These are phyloP conservation scores for Liparis tanakae DNA, from an alignment of 2,797 vertebrate species.

Conservation along the genomic window DNA sequence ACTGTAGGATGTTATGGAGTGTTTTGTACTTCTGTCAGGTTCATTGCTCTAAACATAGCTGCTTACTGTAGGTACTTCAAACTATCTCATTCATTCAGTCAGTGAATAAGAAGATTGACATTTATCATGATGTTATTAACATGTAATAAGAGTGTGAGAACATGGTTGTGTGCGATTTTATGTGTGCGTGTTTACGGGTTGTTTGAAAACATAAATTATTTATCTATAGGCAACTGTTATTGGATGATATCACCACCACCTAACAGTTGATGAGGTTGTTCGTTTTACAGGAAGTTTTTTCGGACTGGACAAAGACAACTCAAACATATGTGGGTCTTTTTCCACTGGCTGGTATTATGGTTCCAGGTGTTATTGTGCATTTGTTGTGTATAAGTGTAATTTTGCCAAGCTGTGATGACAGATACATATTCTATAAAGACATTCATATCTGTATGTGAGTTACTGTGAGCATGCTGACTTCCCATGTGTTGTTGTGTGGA, in stretches of 20 bases:
- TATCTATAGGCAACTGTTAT: slow-evolving; percentile 71
- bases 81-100: slow-evolving; percentile 45
- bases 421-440: slow-evolving; percentile 80
- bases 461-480: slow-evolving; percentile 81
- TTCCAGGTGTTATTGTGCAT: slow-evolving; percentile 84
- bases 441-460: slow-evolving; percentile 82
- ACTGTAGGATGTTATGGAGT: slow-evolving; percentile 62
- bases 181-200: slow-evolving; percentile 50
- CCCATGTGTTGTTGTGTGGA: slow-evolving; percentile 78
- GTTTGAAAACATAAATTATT: slow-evolving; percentile 67
- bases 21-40: slow-evolving; percentile 77
- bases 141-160: slow-evolving; percentile 62
- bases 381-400: slow-evolving; percentile 84
- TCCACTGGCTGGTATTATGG: slow-evolving; percentile 76
- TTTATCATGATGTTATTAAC: slow-evolving; percentile 58
- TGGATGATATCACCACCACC: slow-evolving; percentile 48
- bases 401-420: slow-evolving; percentile 81
- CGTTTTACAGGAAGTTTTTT: slow-evolving; percentile 47
- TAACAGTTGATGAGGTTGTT: slow-evolving; percentile 34
- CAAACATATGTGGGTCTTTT: slow-evolving; percentile 56
- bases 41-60: slow-evolving; percentile 62
- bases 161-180: slow-evolving; percentile 36
- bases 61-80: slow-evolving; percentile 45
- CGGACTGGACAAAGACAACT: slow-evolving; percentile 44
- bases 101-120: slow-evolving; percentile 44